Conservation (phyloP, 2,113 vertebrate genomes). For the Hassar affinis region DNA sequence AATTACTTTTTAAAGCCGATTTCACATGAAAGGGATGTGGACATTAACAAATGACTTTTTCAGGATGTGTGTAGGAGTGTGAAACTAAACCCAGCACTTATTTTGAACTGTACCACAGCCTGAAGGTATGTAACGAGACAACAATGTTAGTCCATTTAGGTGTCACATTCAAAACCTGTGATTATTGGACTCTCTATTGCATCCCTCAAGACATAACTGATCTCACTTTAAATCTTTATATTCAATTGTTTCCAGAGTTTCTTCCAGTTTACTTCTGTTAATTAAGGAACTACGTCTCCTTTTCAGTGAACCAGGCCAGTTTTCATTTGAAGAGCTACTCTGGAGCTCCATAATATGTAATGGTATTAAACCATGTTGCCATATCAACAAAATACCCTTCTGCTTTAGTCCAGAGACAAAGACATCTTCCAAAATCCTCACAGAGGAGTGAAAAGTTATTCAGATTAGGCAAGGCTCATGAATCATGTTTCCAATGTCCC, state of each 20-base stretch:
- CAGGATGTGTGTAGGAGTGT: not conserved
- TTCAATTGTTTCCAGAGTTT: too few relatives aligned
- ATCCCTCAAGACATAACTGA: not conserved
- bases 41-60: not conserved
- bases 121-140: not conserved
- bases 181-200: not conserved
- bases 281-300: not conserved
- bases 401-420: not conserved
- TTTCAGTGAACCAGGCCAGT: not conserved
- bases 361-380: not conserved
- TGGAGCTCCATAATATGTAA: not conserved
- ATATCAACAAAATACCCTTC: slow-evolving; percentile 12
- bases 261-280: not conserved
- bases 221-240: not conserved
- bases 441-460: not conserved
- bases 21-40: slow-evolving; percentile 13
- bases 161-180: not conserved
- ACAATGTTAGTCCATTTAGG: not conserved
- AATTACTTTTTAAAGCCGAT: slow-evolving; percentile 48
- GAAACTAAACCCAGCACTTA: not conserved
- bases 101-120: not conserved
- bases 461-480: not conserved
- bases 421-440: not conserved
- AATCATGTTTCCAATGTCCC: slow-evolving; percentile 15
- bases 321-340: not conserved